phyloP scores from a whole-genome alignment of 2,113 vertebrate species.

The Hippopotamus amphibius region DNA sequence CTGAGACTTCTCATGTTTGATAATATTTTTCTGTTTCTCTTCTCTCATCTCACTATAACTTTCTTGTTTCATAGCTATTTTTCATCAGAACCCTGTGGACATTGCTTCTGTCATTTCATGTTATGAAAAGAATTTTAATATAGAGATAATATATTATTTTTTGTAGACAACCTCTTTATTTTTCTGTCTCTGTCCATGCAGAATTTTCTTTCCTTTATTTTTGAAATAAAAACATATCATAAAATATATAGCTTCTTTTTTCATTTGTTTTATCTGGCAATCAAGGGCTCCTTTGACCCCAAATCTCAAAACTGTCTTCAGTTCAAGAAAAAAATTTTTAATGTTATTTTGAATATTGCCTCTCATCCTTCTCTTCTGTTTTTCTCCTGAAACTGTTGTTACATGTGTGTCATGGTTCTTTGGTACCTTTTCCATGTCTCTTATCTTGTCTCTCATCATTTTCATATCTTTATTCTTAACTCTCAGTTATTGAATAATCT shows the following conservation, averaged over 20 bases:
- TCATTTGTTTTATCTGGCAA: neutral
- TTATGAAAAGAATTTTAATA: slow-evolving; percentile 61
- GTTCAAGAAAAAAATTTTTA: neutral
- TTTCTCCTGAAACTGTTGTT: neutral
- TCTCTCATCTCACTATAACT: neutral
- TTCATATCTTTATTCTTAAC: neutral
- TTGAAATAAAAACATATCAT: slow-evolving; percentile 3
- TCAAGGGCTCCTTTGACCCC: neutral
- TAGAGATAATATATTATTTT: slow-evolving; percentile 22
- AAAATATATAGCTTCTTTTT: neutral
- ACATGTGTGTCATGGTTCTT: rapidly evolving
- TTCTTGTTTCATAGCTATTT: slow-evolving; percentile 41
- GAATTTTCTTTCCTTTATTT: slow-evolving; percentile 45
- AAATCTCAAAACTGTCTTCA: neutral
- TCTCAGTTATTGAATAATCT: neutral
- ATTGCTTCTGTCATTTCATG: slow-evolving; percentile 30
- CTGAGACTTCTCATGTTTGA: neutral
- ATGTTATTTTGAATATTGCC: neutral
- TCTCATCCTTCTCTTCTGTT: neutral
- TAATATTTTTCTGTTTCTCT: slow-evolving; percentile 36
- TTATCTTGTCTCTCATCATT: neutral
- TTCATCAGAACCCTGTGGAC: slow-evolving; percentile 31
- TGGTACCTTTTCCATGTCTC: neutral
- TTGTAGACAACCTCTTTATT: slow-evolving; percentile 27
- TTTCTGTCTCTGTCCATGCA: neutral